Evolutionary conservation across 2,113 vertebrate genomes (phyloP).

Genomic region (Halichoeres trimaculatus): DNA sequence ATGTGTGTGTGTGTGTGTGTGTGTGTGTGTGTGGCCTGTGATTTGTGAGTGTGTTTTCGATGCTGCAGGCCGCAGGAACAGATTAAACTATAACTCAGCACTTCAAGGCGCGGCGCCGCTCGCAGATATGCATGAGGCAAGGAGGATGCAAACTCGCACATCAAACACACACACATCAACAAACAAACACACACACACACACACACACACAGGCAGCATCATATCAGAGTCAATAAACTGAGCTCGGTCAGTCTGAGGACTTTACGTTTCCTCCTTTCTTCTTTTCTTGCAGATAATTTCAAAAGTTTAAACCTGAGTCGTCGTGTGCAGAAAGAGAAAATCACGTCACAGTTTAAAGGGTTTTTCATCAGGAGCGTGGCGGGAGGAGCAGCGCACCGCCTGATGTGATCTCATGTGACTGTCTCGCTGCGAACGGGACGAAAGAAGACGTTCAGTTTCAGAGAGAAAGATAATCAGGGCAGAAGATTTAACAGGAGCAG

Average conservation of each 20-base stretch:
- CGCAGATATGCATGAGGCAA: slow-evolving; percentile 41
- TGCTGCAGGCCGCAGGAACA: slow-evolving; percentile 43
- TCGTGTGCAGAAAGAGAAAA: too few relatives aligned
- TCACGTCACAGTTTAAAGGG: too few relatives aligned
- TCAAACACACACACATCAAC: background rate
- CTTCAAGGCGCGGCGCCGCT: background rate
- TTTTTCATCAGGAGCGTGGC: too few relatives aligned
- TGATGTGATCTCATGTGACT: too few relatives aligned
- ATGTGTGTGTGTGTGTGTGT: slow-evolving; percentile 11
- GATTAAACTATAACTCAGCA: slow-evolving; percentile 60
- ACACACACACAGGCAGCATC: background rate
- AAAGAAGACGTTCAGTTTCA: too few relatives aligned
- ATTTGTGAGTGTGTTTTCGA: slow-evolving; percentile 56
- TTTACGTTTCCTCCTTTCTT: too few relatives aligned
- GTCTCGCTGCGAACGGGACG: too few relatives aligned
- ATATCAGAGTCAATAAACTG: background rate
- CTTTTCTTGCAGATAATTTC: too few relatives aligned
- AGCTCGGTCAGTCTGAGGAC: background rate
- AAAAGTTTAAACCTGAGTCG: too few relatives aligned
- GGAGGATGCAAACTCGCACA: background rate
- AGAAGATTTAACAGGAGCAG: too few relatives aligned
- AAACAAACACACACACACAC: background rate
- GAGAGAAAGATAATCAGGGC: too few relatives aligned
- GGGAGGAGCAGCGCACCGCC: too few relatives aligned
- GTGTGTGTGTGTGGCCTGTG: slow-evolving; percentile 3